A percentile compares a stretch with the other conserved stretches of the same genome.
Conservation (phyloP, 2,888 invertebrate species). For the Hirtodrosophila confusa region DNA sequence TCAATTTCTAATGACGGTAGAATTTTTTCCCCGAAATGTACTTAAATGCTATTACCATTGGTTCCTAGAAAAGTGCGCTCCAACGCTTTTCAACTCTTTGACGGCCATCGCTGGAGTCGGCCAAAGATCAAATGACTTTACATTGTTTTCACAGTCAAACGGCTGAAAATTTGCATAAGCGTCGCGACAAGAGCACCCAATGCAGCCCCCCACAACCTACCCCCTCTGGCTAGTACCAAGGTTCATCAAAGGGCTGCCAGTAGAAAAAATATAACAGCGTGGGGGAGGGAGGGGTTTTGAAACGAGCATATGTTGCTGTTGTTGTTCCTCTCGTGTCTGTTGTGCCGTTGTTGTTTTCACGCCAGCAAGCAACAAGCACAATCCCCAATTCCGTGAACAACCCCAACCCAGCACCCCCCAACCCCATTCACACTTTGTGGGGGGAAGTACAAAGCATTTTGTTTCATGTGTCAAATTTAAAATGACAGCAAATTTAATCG, state of each 20-base stretch:
- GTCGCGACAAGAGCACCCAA: constrained; percentile 39
- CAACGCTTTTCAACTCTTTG: not conserved
- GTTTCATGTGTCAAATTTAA: constrained; percentile 80
- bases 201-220: not conserved
- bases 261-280: constrained; percentile 3
- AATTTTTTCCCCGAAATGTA: too few relatives aligned
- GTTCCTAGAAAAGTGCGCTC: constrained; percentile 14
- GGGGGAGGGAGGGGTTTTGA: constrained; percentile 20
- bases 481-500: constrained; percentile 82
- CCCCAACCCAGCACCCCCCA: constrained; percentile 8
- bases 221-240: constrained; percentile 5
- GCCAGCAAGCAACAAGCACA: constrained; percentile 37
- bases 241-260: constrained; percentile 31
- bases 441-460: constrained; percentile 43
- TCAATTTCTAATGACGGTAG: too few relatives aligned
- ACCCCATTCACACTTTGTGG: constrained; percentile 3
- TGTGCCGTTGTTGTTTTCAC: constrained; percentile 53
- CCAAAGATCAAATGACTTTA: constrained; percentile 61
- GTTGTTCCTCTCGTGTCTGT: constrained; percentile 8
- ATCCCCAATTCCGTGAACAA: constrained; percentile 19
- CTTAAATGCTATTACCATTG: not conserved
- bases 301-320: constrained; percentile 39
- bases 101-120: constrained; percentile 9
- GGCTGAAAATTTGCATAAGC: constrained; percentile 67
- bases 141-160: constrained; percentile 63